A percentile compares a stretch with the other conserved stretches of the same genome.
Conservation (phyloP, 2,113 vertebrate genomes). For the Anolis carolinensis region DNA sequence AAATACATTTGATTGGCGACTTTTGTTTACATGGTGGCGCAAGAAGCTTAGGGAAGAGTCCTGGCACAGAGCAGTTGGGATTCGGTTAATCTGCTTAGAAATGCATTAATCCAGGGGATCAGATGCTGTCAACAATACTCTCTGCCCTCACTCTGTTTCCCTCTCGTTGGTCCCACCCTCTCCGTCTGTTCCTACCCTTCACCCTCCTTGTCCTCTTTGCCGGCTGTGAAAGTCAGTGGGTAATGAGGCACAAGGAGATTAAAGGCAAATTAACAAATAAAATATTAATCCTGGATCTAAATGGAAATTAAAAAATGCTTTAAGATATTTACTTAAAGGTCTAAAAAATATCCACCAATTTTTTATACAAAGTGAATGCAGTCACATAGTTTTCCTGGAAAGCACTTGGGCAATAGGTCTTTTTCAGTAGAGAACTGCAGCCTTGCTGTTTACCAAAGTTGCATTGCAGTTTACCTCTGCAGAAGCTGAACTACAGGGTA, state of each 20-base stretch:
- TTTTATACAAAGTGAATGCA: slow-evolving; percentile 38
- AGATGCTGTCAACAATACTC: slow-evolving; percentile 73
- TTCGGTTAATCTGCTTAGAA: slow-evolving; percentile 81
- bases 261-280: slow-evolving; percentile 69
- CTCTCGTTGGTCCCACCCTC: slow-evolving; percentile 48
- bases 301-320: slow-evolving; percentile 63
- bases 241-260: slow-evolving; percentile 65
- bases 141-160: slow-evolving; percentile 53
- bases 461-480: background rate
- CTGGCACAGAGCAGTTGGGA: slow-evolving; percentile 78
- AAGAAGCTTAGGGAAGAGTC: slow-evolving; percentile 74
- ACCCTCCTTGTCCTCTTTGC: slow-evolving; percentile 46
- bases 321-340: slow-evolving; percentile 43
- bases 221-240: slow-evolving; percentile 53
- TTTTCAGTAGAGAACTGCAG: slow-evolving; percentile 13
- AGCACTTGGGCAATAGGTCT: slow-evolving; percentile 1
- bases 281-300: slow-evolving; percentile 64
- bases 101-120: slow-evolving; percentile 75
- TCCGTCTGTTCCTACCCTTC: slow-evolving; percentile 44
- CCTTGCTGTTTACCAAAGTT: background rate
- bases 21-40: slow-evolving; percentile 66
- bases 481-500: background rate
- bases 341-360: slow-evolving; percentile 35
- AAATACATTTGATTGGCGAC: slow-evolving; percentile 43
- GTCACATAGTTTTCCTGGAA: slow-evolving; percentile 47